Percentiles rank a stretch among this genome's conserved stretches.
These are phyloP conservation scores for Amphiura filiformis DNA, from an alignment of 35 echinoderm and acorn worm genomes.

Conservation along the genomic window DNA sequence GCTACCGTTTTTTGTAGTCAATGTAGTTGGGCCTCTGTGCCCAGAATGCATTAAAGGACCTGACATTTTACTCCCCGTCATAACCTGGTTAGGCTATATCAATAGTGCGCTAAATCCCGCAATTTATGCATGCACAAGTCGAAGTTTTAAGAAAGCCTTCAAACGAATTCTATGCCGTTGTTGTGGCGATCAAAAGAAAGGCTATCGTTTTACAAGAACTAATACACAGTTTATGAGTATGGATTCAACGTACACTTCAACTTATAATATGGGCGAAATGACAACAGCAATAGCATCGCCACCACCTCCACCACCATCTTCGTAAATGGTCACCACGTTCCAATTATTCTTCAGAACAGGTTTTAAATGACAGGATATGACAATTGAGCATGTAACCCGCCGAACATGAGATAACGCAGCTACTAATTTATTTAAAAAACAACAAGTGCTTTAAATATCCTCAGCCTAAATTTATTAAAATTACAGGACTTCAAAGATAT, in stretches of 20 bases:
- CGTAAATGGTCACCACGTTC: no score
- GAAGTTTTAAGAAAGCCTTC: constrained; percentile 87
- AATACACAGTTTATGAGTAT: constrained; percentile 65
- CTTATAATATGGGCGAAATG: constrained; percentile 54
- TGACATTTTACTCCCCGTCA: constrained; percentile 41
- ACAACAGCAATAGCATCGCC: constrained; percentile 23
- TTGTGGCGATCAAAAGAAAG: constrained; percentile 29
- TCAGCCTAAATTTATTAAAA: no score
- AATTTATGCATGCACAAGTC: constrained; percentile 86
- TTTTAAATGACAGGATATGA: no score
- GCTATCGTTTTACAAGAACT: constrained; percentile 33
- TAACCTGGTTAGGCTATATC: constrained; percentile 94
- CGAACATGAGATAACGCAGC: no score
- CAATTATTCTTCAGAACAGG: no score
- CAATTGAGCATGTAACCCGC: no score
- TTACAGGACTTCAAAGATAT: no score
- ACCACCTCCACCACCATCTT: neutral
- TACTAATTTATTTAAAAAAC: no score
- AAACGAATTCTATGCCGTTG: constrained; percentile 69
- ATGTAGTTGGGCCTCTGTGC: constrained; percentile 63
- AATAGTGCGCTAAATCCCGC: constrained; percentile 94
- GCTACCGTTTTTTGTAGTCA: constrained; percentile 90
- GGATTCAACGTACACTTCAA: constrained; percentile 56
- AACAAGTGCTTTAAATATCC: no score
- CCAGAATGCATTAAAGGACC: constrained; percentile 56